Evolutionary conservation across 92 coral and sea anemone genomes (phyloP).

Genomic region (Galaxea fascicularis): DNA sequence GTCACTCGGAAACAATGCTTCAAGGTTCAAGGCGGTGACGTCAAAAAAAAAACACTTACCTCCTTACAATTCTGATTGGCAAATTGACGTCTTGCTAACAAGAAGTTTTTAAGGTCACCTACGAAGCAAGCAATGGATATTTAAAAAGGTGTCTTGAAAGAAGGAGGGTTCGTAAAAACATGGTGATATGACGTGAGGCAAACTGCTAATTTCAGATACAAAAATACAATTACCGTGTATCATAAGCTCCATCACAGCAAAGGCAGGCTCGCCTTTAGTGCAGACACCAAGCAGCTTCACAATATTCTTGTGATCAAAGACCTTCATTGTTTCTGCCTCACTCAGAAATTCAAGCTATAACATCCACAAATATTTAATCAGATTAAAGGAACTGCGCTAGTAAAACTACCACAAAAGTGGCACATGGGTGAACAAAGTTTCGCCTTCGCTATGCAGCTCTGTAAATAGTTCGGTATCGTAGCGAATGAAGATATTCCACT

Average conservation of each 20-base stretch:
- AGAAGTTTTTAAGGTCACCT: constrained; percentile 85
- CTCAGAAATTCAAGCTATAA: constrained; percentile 84
- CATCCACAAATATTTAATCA: background rate
- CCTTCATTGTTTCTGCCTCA: constrained; percentile 92
- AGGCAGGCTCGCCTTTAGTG: constrained; percentile 90
- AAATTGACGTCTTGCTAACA: constrained; percentile 85
- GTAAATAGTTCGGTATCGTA: too few relatives aligned
- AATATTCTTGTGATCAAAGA: constrained; percentile 83
- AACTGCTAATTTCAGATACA: background rate
- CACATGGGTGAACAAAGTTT: background rate
- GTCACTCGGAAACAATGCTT: background rate
- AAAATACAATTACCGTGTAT: constrained; percentile 66
- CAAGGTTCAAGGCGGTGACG: background rate
- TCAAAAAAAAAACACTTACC: constrained; percentile 41
- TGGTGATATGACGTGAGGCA: background rate
- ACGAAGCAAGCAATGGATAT: background rate
- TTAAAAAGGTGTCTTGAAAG: background rate
- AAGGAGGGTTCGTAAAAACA: background rate
- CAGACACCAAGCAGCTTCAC: constrained; percentile 89
- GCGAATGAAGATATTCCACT: too few relatives aligned
- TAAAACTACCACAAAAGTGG: background rate
- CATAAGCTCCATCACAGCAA: constrained; percentile 89
- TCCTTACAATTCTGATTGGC: constrained; percentile 83
- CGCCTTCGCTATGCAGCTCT: too few relatives aligned
- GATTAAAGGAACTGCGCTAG: too few relatives aligned